Conservation (phyloP, 2,797 vertebrate species). For the Limnodromus scolopaceus region DNA sequence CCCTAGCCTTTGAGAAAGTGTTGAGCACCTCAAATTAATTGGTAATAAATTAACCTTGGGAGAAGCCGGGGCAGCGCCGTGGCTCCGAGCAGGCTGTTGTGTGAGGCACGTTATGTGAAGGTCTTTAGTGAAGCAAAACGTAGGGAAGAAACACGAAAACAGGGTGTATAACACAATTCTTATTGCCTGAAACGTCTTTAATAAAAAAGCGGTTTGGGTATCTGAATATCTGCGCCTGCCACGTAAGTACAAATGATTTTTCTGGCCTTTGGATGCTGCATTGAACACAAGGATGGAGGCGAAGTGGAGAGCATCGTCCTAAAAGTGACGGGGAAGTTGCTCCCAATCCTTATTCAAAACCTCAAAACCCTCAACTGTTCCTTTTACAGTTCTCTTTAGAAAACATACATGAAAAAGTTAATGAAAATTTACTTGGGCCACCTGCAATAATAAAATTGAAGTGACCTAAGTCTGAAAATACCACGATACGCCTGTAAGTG, state of each 20-base stretch:
- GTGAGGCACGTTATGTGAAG: background rate
- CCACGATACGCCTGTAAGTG: accelerated
- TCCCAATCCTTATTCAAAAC: background rate
- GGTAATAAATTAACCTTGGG: slow-evolving; percentile 9
- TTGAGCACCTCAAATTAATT: background rate
- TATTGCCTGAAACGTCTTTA: background rate
- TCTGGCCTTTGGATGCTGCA: background rate
- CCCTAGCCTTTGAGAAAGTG: background rate
- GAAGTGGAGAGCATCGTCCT: background rate
- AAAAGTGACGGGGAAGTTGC: background rate
- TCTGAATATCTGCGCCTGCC: background rate
- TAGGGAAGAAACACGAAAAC: background rate
- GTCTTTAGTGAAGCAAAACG: background rate
- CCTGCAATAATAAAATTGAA: background rate
- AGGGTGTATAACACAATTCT: background rate
- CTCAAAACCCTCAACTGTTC: background rate
- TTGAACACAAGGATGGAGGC: background rate
- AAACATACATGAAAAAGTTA: background rate
- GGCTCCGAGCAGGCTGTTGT: background rate
- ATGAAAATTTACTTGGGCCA: background rate
- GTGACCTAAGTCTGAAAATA: background rate
- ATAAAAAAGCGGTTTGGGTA: background rate
- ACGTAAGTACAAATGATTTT: background rate
- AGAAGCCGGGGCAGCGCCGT: background rate
- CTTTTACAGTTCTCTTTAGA: background rate